Percentiles rank a stretch among this genome's conserved stretches.
Conservation (phyloP, 1,140 invertebrate genomes). For the Ceratina japonica region DNA sequence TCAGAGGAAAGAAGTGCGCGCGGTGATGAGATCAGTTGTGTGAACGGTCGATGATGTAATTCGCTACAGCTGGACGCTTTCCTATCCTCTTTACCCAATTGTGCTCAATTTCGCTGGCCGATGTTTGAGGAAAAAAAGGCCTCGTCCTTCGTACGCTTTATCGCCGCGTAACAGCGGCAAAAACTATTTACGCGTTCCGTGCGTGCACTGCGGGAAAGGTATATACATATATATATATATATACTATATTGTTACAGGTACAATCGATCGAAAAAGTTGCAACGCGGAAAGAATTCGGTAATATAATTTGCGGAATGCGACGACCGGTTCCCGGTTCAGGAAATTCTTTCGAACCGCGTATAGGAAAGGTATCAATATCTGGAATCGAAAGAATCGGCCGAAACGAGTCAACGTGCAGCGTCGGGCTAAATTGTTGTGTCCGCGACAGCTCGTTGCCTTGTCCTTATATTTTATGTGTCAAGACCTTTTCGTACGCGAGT, state of each 20-base stretch:
- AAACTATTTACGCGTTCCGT: no score
- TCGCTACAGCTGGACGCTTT: neutral
- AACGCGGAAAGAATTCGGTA: no score
- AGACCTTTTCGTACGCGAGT: neutral
- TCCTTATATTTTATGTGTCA: slow-evolving; percentile 23
- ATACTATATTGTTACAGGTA: no score
- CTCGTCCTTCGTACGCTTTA: no score
- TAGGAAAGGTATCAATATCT: neutral
- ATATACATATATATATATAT: no score
- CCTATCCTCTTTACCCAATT: neutral
- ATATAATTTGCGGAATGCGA: neutral
- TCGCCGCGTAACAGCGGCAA: no score
- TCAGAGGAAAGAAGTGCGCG: neutral
- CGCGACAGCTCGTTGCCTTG: slow-evolving; percentile 9
- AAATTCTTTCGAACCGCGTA: neutral
- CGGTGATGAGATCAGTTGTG: slow-evolving; percentile 25
- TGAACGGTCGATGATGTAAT: slow-evolving; percentile 39
- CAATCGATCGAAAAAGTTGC: no score
- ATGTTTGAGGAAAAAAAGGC: neutral
- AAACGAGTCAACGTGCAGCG: neutral
- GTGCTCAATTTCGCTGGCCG: no score
- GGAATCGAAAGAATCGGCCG: neutral
- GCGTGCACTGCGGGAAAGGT: no score
- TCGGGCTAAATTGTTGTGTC: slow-evolving; percentile 6
- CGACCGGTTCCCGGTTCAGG: neutral